These are phyloP conservation scores for Clostera curtula DNA, from an alignment of 2,888 invertebrate species.

Conservation along the genomic window DNA sequence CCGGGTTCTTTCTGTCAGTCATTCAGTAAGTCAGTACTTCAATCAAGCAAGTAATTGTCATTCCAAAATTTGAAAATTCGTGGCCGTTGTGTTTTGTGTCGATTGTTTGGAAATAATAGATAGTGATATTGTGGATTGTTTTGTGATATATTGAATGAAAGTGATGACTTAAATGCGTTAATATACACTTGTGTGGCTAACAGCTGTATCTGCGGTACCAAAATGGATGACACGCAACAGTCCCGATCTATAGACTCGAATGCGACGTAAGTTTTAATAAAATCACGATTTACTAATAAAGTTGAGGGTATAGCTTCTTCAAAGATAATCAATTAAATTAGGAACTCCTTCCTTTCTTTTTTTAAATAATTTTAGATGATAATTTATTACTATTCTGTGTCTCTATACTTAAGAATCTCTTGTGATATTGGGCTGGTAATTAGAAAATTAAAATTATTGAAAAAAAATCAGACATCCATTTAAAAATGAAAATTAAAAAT, in stretches of 20 bases:
- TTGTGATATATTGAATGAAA: background rate
- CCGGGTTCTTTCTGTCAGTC: too few relatives aligned
- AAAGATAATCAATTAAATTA: too few relatives aligned
- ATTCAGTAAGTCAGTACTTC: slow-evolving; percentile 4
- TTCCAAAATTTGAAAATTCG: slow-evolving; percentile 17
- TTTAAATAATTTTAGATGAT: too few relatives aligned
- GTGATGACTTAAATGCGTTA: slow-evolving; percentile 9
- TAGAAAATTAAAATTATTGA: too few relatives aligned
- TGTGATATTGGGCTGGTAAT: too few relatives aligned
- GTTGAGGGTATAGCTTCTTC: too few relatives aligned
- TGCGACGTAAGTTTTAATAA: slow-evolving; percentile 55
- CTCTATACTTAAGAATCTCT: too few relatives aligned
- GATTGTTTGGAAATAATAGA: slow-evolving; percentile 11
- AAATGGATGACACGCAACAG: slow-evolving; percentile 50
- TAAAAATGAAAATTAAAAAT: too few relatives aligned
- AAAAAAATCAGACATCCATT: too few relatives aligned
- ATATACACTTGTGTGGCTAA: slow-evolving; percentile 1
- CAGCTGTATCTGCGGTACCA: slow-evolving; percentile 5
- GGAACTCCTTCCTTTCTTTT: too few relatives aligned
- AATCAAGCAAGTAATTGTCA: slow-evolving; percentile 9
- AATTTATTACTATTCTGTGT: too few relatives aligned
- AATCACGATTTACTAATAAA: too few relatives aligned
- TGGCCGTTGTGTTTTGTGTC: slow-evolving; percentile 19
- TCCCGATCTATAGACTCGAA: slow-evolving; percentile 37
- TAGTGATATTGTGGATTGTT: slow-evolving; percentile 4